Percentiles rank a stretch among this genome's conserved stretches.
These are phyloP conservation scores for Endotricha flammealis DNA, from an alignment of 2,888 invertebrate genomes.

Conservation along the genomic window DNA sequence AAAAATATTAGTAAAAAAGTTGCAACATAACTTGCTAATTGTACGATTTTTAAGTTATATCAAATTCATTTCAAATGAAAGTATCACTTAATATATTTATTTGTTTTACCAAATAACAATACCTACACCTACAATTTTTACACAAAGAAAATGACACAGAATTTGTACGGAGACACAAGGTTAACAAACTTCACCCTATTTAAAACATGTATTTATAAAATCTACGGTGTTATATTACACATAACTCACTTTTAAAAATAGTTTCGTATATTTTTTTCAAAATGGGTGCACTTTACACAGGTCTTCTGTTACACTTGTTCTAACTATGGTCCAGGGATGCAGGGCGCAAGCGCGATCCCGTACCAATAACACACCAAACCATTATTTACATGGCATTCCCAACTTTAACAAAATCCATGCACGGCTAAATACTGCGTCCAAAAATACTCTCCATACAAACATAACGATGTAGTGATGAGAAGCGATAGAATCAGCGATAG, in stretches of 20 bases:
- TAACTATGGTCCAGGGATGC: conserved; percentile 58
- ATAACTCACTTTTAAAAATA: conserved; percentile 51
- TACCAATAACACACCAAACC: conserved; percentile 39
- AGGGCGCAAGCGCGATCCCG: conserved; percentile 59
- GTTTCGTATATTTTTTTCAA: conserved; percentile 42
- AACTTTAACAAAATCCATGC: conserved; percentile 26
- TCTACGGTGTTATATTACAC: conserved; percentile 15
- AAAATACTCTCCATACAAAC: not conserved
- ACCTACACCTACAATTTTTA: conserved; percentile 5
- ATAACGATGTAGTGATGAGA: not conserved
- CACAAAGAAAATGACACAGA: conserved; percentile 6
- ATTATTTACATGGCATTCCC: not conserved
- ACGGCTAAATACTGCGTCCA: conserved; percentile 18
- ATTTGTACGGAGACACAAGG: not conserved
- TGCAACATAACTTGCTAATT: too few relatives aligned
- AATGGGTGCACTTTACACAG: conserved; percentile 57
- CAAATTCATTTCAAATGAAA: too few relatives aligned
- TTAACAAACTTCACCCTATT: not conserved
- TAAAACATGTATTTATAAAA: conserved; percentile 8
- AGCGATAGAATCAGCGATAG: not conserved
- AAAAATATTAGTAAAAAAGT: too few relatives aligned
- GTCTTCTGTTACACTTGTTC: conserved; percentile 60
- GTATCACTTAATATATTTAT: too few relatives aligned
- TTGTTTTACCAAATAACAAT: too few relatives aligned
- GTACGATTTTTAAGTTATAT: too few relatives aligned